These are phyloP conservation scores for Andrena bicolor DNA, from an alignment of 2,888 invertebrate species.

Conservation along the genomic window DNA sequence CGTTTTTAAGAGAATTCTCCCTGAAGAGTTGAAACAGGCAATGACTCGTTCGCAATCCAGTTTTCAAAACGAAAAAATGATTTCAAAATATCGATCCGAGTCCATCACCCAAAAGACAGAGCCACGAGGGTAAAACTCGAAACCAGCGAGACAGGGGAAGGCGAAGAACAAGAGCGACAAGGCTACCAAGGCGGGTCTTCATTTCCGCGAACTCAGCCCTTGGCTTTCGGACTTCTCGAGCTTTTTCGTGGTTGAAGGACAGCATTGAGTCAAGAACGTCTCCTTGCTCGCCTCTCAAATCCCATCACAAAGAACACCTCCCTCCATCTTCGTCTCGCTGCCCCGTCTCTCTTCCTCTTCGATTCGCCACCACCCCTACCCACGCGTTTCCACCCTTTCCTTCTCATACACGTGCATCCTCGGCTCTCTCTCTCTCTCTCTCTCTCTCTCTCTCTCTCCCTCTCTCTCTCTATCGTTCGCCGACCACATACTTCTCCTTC, in stretches of 20 bases:
- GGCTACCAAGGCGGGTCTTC: conserved; percentile 74
- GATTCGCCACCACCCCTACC: background rate
- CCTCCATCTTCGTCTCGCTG: conserved; percentile 48
- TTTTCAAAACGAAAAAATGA: background rate
- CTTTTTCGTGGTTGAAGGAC: conserved; percentile 79
- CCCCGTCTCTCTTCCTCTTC: conserved; percentile 22
- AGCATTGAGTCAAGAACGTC: conserved; percentile 79
- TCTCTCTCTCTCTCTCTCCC: conserved; percentile 15
- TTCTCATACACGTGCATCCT: conserved; percentile 16
- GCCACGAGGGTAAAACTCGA: conserved; percentile 2
- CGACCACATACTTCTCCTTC: conserved; percentile 7
- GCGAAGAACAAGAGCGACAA: conserved; percentile 61
- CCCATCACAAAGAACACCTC: conserved; percentile 79
- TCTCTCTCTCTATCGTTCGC: conserved; percentile 39
- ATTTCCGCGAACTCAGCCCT: conserved; percentile 77
- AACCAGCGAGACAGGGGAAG: conserved; percentile 27
- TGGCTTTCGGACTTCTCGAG: conserved; percentile 78
- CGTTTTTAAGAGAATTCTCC: too few relatives aligned
- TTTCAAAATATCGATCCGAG: background rate
- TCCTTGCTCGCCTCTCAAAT: conserved; percentile 74
- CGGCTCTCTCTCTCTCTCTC: conserved; percentile 12
- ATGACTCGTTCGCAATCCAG: background rate
- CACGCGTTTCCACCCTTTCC: conserved; percentile 3
- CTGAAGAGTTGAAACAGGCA: background rate
- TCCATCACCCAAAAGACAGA: background rate